Percentiles rank a stretch among this genome's conserved stretches.
Evolutionary conservation across 2,888 invertebrate species (phyloP).

Genomic region (Crossocerus cetratus): DNA sequence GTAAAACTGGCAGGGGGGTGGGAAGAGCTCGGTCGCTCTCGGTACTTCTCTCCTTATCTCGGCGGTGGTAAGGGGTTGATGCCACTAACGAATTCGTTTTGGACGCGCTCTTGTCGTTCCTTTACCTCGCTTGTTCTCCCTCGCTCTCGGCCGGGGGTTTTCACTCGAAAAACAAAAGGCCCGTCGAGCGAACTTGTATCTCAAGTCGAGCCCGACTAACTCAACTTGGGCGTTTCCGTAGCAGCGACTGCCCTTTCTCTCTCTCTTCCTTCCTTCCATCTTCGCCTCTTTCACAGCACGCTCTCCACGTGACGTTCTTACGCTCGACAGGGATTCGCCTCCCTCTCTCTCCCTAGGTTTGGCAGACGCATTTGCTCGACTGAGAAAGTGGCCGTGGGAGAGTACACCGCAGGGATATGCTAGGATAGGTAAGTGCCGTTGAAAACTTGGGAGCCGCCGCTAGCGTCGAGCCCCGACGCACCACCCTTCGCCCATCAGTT

Average conservation of each 20-base stretch:
- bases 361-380: slow-evolving; percentile 66
- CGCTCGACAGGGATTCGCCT: slow-evolving; percentile 18
- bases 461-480: slow-evolving; percentile 64
- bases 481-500: slow-evolving; percentile 58
- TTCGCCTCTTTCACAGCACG: slow-evolving; percentile 10
- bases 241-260: background rate
- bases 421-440: slow-evolving; percentile 69
- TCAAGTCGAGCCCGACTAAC: slow-evolving; percentile 52
- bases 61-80: slow-evolving; percentile 45
- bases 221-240: slow-evolving; percentile 56
- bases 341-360: slow-evolving; percentile 15
- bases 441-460: slow-evolving; percentile 65
- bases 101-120: slow-evolving; percentile 34
- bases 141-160: slow-evolving; percentile 30
- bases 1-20: slow-evolving; percentile 41
- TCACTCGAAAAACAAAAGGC: slow-evolving; percentile 56
- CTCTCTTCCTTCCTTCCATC: slow-evolving; percentile 18
- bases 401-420: slow-evolving; percentile 44
- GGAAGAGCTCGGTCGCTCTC: background rate
- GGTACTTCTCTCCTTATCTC: background rate
- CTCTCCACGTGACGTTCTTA: slow-evolving; percentile 35
- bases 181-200: slow-evolving; percentile 56
- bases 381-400: slow-evolving; percentile 42
- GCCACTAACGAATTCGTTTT: slow-evolving; percentile 61
- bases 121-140: slow-evolving; percentile 9